Conservation (phyloP, 2,113 vertebrate species). For the Morone saxatilis region DNA sequence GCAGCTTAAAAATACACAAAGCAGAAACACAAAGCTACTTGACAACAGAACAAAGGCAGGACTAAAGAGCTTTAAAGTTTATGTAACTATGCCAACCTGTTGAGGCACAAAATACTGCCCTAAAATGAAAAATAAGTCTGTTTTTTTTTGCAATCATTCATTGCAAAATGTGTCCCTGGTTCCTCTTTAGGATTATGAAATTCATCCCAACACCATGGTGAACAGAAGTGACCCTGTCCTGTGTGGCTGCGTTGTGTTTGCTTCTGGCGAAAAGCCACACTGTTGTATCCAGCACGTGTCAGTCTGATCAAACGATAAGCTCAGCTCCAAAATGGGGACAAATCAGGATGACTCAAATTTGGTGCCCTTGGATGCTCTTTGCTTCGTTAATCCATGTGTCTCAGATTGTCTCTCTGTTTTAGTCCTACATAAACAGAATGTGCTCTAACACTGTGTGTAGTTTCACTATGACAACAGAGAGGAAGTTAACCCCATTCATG, state of each 20-base stretch:
- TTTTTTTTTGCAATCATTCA: background rate
- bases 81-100: background rate
- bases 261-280: background rate
- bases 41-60: background rate
- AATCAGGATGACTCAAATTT: constrained; percentile 30
- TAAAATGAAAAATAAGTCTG: background rate
- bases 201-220: constrained; percentile 1
- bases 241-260: constrained; percentile 7
- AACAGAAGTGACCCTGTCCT: constrained; percentile 20
- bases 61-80: background rate
- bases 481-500: constrained; percentile 47
- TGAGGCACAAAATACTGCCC: constrained; percentile 5
- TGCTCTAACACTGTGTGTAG: background rate
- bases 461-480: constrained; percentile 16
- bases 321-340: constrained; percentile 40
- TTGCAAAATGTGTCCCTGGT: background rate
- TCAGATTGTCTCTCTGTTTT: background rate
- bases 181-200: constrained; percentile 57
- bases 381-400: background rate
- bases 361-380: background rate
- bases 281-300: constrained; percentile 25
- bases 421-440: background rate
- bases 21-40: background rate
- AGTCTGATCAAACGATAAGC: constrained; percentile 52
- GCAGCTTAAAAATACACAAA: background rate